These are phyloP conservation scores for Aleiodes sp. DNA, from an alignment of 1,140 invertebrate genomes.

Conservation along the genomic window DNA sequence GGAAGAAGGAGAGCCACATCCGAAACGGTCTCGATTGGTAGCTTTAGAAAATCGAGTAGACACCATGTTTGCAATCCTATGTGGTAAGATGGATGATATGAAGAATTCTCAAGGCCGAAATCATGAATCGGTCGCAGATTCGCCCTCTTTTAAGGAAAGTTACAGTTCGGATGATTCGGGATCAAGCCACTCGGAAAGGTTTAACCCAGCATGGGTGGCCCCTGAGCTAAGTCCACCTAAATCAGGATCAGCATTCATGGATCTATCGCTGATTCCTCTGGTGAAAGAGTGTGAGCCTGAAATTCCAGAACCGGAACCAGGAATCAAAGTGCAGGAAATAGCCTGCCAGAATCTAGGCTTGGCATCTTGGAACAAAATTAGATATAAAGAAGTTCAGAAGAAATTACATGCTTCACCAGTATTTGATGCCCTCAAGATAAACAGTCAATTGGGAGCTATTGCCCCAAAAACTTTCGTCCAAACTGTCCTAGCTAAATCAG, in stretches of 20 bases:
- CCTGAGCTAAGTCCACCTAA: too few species aligned
- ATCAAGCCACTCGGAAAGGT: too few species aligned
- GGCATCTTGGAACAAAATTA: slow-evolving; percentile 39
- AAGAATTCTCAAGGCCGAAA: too few species aligned
- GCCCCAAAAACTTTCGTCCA: background rate
- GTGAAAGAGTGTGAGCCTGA: slow-evolving; percentile 37
- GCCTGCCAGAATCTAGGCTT: slow-evolving; percentile 36
- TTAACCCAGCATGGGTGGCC: too few species aligned
- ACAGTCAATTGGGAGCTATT: slow-evolving; percentile 24
- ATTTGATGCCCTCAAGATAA: slow-evolving; percentile 36
- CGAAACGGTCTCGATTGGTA: background rate
- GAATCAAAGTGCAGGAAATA: slow-evolving; percentile 34
- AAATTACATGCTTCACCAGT: slow-evolving; percentile 42
- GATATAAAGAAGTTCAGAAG: slow-evolving; percentile 45
- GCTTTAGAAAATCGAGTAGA: background rate
- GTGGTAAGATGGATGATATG: background rate
- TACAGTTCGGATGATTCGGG: too few species aligned
- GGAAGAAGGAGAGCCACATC: background rate
- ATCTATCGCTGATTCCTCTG: too few species aligned
- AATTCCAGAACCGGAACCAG: slow-evolving; percentile 34
- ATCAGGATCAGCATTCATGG: too few species aligned
- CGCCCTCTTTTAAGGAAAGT: too few species aligned
- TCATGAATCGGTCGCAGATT: too few species aligned
- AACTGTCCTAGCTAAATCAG: background rate
- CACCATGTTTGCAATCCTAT: background rate